phyloP scores from a whole-genome alignment of 2,113 vertebrate species.

The Alectura lathami region DNA sequence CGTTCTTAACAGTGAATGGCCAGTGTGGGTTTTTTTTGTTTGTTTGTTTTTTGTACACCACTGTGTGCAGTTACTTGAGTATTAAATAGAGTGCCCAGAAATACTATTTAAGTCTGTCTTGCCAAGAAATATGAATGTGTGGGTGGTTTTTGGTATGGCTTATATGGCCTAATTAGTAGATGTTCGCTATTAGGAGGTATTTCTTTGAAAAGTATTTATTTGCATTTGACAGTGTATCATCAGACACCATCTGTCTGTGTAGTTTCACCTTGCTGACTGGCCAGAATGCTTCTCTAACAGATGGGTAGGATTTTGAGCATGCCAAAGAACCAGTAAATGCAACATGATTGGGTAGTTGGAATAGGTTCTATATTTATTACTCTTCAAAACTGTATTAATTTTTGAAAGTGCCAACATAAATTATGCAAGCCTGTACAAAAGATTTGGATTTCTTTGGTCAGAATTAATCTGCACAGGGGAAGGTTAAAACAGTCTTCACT shows the following conservation, averaged over 20 bases:
- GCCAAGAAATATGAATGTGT: background rate
- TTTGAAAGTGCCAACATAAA: background rate
- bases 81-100: background rate
- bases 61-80: background rate
- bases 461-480: background rate
- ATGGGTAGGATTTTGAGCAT: background rate
- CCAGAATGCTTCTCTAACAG: background rate
- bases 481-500: background rate
- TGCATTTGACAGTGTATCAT: background rate
- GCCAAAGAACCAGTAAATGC: background rate
- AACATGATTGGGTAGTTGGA: background rate
- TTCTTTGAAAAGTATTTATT: background rate
- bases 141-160: background rate
- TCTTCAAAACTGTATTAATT: background rate
- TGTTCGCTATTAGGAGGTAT: background rate
- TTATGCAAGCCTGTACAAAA: background rate
- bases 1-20: background rate
- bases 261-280: background rate
- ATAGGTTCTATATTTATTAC: background rate
- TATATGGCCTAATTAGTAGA: background rate
- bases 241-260: background rate
- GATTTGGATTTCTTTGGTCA: background rate
- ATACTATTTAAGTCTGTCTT: background rate
- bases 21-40: background rate
- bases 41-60: background rate